Evolutionary conservation across 2,797 vertebrate genomes (phyloP), one percentile per base, ranked within the genome.

Genomic region (Semaprochilodus insignis): DNA sequence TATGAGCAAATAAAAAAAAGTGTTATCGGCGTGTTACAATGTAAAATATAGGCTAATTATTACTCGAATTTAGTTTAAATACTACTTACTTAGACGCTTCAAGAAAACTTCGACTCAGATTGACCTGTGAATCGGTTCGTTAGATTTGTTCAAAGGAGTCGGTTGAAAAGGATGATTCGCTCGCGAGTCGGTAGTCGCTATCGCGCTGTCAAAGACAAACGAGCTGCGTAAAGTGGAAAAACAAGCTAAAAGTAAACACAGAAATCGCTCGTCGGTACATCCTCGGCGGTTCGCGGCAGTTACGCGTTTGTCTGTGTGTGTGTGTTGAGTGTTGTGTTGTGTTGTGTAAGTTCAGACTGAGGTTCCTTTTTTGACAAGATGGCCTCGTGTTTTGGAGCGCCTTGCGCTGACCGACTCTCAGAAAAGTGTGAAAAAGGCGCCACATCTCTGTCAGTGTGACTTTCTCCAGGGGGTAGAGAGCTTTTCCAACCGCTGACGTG

Each of bases 361-460:
- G 73, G 44, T 82, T 73, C 72, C 40, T 44, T 67, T 73, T 51
- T 73, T 36, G 66, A 79, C 82, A 88, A 88, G 71, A 88, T 86
- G 87, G 87, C 85, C 59, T 66, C 85, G 81, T 79, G 62, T 86
- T 88, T 78, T 81, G 74, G 52, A 86, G 77, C 40, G 69, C 25
- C 80, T 81, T 52, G 16, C 23, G n/a, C n/a, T 36, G 54, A 67
- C 16, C 21, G 2, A 19, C 34, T 77, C 65, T 72, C 67, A 25
- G 51, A 82, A 77, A 71, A 60, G 81, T 80, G 54, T 21, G 14
- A 23, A 87, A 82, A 75, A 84, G 72, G 76, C 82, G 80, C 78
- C 81, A 77, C 81, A 79, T 23, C 11, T 48, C 44, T 48, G 81
- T 78, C 79, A 14, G 17, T 48, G 44, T 48, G 8, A 48, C 44